A percentile compares a stretch with the other conserved stretches of the same genome.
phyloP scores from a whole-genome alignment of 2,113 vertebrate species.

The Mormyrus iriodes region DNA sequence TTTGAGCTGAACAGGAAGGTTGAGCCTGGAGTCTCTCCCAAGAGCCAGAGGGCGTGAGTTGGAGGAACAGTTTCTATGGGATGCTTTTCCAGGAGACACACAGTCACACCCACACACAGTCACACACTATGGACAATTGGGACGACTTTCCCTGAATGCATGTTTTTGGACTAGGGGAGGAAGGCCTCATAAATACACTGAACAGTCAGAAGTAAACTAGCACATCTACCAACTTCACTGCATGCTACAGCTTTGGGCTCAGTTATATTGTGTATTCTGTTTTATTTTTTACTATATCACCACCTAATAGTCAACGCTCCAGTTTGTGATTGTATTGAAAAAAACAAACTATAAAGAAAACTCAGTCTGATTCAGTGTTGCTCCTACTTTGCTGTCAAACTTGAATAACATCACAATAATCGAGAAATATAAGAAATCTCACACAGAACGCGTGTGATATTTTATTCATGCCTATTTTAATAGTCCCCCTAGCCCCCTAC shows the following conservation, averaged over 20 bases:
- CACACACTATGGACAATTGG: neutral
- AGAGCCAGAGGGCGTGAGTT: neutral
- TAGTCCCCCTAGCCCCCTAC: neutral
- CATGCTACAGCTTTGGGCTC: neutral
- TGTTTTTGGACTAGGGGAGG: neutral
- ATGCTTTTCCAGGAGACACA: neutral
- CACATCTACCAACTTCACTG: neutral
- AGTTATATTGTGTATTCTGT: slow-evolving; percentile 58
- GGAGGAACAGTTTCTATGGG: neutral
- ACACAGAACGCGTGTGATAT: slow-evolving; percentile 48
- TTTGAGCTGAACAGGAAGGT: neutral
- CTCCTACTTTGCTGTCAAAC: neutral
- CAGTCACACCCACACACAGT: neutral
- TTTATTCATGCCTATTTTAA: neutral
- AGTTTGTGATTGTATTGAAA: neutral
- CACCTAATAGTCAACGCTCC: neutral
- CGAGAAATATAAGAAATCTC: neutral
- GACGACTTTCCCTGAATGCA: neutral
- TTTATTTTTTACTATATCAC: neutral
- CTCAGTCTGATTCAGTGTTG: neutral
- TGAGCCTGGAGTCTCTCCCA: neutral
- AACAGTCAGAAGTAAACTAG: neutral
- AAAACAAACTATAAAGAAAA: neutral
- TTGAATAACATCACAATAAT: neutral
- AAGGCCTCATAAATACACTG: neutral